Base-by-base conservation (phyloP, 1,140 invertebrate genomes). In the Nephotettix cincticeps region DNA sequence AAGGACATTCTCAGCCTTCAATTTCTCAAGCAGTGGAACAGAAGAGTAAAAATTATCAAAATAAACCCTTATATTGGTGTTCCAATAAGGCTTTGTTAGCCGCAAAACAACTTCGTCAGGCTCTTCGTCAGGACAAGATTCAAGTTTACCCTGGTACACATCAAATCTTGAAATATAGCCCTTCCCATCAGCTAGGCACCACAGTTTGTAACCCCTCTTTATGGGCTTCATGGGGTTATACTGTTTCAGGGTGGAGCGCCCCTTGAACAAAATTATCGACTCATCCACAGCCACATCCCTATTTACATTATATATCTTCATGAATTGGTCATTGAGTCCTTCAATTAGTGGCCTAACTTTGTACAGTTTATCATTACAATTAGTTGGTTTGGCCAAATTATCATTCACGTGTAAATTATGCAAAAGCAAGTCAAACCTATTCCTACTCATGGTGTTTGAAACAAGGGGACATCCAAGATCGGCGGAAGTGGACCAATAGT, bases 161-260 rank as follows among this genome's bases (percentile, higher is more conserved):
- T n/a, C n/a, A n/a, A 73, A 75, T 14, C 67, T 40, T 58, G 30
- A 32, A 27, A 73, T 71, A 47, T 61, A 75, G 17, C 70, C 72
- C 47, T 64, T 58, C 32, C 32, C 19, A 28, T 72, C 73, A 21
- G 47, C 70, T 30, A 69, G 61, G 25, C 56, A 68, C 71, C 71
- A 74, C 6, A 70, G 23, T 66, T 74, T 74, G 63, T 70, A 73
- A 9, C 40, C 40, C 40, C 40, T 9, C 40, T 43, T 43, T 9
- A 43, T 43, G 9, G 40, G 40, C 40, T 43, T 43, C 40, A 43
- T 43, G 40, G 40, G 40, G n/a, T 43, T 43, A n/a, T 43, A 43
- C 40, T 43, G 40, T n/a, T 43, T 43, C n/a, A 43, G 9, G 9
- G 40, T 11, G n/a, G 9, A 11, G n/a, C 40, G 40, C 19, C 73